These are phyloP conservation scores for Seriola aureovittata DNA, from an alignment of 2,113 vertebrate species.

Conservation along the genomic window DNA sequence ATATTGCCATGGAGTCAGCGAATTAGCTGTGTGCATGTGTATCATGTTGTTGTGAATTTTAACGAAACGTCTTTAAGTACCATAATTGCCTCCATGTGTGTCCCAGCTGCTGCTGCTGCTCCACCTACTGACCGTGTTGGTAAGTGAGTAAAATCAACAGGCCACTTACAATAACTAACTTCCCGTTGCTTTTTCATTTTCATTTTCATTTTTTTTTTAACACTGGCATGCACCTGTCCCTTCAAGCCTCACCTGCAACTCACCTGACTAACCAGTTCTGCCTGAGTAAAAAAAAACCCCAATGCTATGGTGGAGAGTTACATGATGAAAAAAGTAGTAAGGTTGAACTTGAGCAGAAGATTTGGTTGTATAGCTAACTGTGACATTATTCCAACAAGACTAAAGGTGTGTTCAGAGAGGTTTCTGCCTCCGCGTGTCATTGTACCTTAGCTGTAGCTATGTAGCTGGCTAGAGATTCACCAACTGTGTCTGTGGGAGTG, in stretches of 20 bases:
- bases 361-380: too few species aligned
- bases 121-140: not conserved
- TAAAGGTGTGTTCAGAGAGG: too few species aligned
- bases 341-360: too few species aligned
- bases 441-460: too few species aligned
- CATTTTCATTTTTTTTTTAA: too few species aligned
- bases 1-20: not conserved
- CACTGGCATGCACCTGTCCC: too few species aligned
- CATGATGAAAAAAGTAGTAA: too few species aligned
- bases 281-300: not conserved
- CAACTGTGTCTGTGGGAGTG: too few species aligned
- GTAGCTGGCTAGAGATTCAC: too few species aligned
- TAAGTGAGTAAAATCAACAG: not conserved
- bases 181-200: not conserved
- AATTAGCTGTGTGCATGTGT: not conserved
- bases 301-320: not conserved
- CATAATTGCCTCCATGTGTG: not conserved
- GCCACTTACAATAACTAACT: not conserved
- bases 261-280: too few species aligned
- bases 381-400: too few species aligned
- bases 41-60: not conserved
- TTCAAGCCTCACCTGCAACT: not conserved
- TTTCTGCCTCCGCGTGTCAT: too few species aligned
- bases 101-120: not conserved
- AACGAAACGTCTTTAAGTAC: not conserved